phyloP scores from a whole-genome alignment of 2,888 invertebrate genomes.

The Tachina fera region DNA sequence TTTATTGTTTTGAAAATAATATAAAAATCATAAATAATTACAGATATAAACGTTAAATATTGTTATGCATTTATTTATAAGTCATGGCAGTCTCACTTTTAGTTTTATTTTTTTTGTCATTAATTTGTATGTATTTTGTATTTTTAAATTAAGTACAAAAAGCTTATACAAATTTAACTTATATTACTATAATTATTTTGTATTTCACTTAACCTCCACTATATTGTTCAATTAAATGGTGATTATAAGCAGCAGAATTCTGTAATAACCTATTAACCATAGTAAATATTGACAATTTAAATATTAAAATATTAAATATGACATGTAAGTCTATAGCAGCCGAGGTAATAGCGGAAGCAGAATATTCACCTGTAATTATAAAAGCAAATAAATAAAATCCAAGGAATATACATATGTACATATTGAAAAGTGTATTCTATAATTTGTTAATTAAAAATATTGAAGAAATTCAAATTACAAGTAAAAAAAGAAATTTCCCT shows the following conservation, averaged over 20 bases:
- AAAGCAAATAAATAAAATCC: neutral
- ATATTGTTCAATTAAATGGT: slow-evolving; percentile 52
- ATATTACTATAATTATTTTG: slow-evolving; percentile 11
- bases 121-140: slow-evolving; percentile 38
- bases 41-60: slow-evolving; percentile 30
- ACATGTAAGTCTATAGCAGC: slow-evolving; percentile 62
- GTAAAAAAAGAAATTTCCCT: too few species aligned
- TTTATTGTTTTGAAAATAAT: neutral
- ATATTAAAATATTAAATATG: slow-evolving; percentile 37
- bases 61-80: slow-evolving; percentile 30
- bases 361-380: slow-evolving; percentile 80
- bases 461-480: too few species aligned
- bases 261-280: slow-evolving; percentile 5
- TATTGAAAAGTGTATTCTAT: neutral
- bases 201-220: slow-evolving; percentile 61
- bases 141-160: slow-evolving; percentile 28
- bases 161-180: slow-evolving; percentile 41
- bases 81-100: slow-evolving; percentile 67
- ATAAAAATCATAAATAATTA: neutral
- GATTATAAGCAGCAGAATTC: slow-evolving; percentile 20
- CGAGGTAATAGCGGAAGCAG: slow-evolving; percentile 83
- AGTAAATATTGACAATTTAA: slow-evolving; percentile 46
- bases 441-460: too few species aligned
- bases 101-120: slow-evolving; percentile 28
- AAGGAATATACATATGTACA: too few species aligned